These are phyloP conservation scores for Mechanitis messenoides DNA, from an alignment of 2,888 invertebrate species.

Conservation along the genomic window DNA sequence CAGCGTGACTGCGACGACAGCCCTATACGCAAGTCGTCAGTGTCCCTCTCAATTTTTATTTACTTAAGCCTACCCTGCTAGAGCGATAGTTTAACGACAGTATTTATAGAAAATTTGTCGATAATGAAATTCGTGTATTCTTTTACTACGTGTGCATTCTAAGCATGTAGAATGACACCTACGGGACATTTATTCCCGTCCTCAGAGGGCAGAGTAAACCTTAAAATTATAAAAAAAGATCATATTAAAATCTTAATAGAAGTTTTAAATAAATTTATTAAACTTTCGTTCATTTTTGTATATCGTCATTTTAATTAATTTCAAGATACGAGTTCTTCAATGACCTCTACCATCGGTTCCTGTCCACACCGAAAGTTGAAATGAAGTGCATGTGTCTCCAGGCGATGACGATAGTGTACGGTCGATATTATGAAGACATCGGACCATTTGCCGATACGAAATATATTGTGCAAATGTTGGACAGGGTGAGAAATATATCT, in stretches of 20 bases:
- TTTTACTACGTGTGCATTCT: too few relatives aligned
- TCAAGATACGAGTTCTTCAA: conserved; percentile 96
- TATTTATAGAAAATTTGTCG: too few relatives aligned
- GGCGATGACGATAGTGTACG: conserved; percentile 98
- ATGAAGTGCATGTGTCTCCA: conserved; percentile 99
- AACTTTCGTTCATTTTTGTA: too few relatives aligned
- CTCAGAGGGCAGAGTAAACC: too few relatives aligned
- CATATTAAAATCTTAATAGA: too few relatives aligned
- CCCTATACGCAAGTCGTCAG: conserved; percentile 93
- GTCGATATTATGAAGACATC: conserved; percentile 96
- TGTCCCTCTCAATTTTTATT: neutral
- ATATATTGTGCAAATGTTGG: conserved; percentile 96
- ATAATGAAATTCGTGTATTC: too few relatives aligned
- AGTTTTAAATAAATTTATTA: too few relatives aligned
- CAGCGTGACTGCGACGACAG: conserved; percentile 90
- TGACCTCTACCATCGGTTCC: conserved; percentile 97
- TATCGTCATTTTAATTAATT: conserved; percentile 26
- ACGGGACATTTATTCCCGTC: too few relatives aligned
- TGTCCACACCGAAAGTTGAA: conserved; percentile 92
- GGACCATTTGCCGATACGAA: conserved; percentile 98
- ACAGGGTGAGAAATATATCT: conserved; percentile 79
- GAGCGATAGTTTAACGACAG: too few relatives aligned
- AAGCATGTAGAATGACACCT: too few relatives aligned
- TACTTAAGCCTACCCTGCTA: too few relatives aligned
- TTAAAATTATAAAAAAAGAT: too few relatives aligned